These are phyloP conservation scores for Discoglossus pictus DNA, from an alignment of 2,797 vertebrate species.

Conservation along the genomic window DNA sequence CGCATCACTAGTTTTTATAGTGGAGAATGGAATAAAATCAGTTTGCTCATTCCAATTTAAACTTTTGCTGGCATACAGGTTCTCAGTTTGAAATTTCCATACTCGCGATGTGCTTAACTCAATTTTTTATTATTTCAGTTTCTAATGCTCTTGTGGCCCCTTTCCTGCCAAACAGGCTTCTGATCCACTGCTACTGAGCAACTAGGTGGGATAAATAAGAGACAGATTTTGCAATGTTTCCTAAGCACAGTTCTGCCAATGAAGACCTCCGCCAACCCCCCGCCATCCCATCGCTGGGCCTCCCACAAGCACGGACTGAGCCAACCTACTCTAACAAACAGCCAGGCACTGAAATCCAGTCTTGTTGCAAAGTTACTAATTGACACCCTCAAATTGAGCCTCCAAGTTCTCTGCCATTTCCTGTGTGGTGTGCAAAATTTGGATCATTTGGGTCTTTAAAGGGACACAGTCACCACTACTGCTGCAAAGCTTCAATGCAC, in stretches of 20 bases:
- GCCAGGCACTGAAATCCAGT: slow-evolving; percentile 22
- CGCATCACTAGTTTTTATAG: too few relatives aligned
- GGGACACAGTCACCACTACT: too few relatives aligned
- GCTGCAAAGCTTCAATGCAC: too few relatives aligned
- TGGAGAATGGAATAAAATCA: too few relatives aligned
- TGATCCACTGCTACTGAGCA: background rate
- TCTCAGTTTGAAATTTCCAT: too few relatives aligned
- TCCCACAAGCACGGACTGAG: slow-evolving; percentile 14
- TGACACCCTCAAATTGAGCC: slow-evolving; percentile 19
- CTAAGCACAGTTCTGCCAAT: slow-evolving; percentile 14
- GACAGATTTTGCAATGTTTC: slow-evolving; percentile 15
- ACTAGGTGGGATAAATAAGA: slow-evolving; percentile 9
- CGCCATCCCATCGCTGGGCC: slow-evolving; percentile 22
- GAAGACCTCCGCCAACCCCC: slow-evolving; percentile 17
- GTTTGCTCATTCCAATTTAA: too few relatives aligned
- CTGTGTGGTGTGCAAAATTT: slow-evolving; percentile 13
- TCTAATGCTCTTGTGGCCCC: too few relatives aligned
- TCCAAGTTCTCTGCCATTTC: slow-evolving; percentile 9
- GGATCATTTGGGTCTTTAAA: slow-evolving; percentile 7
- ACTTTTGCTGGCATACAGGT: too few relatives aligned
- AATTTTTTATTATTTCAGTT: too few relatives aligned
- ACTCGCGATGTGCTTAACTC: too few relatives aligned
- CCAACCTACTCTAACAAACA: slow-evolving; percentile 21
- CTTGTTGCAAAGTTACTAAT: slow-evolving; percentile 25
- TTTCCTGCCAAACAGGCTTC: too few relatives aligned